Conservation (phyloP, 2,797 vertebrate species). For the Spea hammondii region DNA sequence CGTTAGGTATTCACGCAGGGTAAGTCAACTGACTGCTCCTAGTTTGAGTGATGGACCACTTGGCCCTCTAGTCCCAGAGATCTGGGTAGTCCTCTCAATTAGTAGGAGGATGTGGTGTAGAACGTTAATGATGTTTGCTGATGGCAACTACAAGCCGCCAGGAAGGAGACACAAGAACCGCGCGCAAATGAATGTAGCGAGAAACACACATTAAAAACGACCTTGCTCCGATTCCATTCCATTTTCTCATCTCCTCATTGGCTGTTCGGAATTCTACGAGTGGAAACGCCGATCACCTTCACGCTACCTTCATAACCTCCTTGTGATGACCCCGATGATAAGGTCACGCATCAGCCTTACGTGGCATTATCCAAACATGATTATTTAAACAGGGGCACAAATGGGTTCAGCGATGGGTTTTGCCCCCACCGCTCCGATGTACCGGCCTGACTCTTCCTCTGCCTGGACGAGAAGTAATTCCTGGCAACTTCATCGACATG, state of each 20-base stretch:
- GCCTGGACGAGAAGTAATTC: slow-evolving; percentile 40
- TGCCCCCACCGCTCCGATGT: background rate
- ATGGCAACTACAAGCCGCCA: background rate
- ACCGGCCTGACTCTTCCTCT: slow-evolving; percentile 22
- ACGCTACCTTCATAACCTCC: background rate
- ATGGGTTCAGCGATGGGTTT: slow-evolving; percentile 40
- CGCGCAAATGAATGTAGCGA: background rate
- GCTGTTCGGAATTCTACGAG: background rate
- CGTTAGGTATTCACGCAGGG: too few species aligned
- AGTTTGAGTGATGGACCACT: too few species aligned
- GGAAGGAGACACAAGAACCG: background rate
- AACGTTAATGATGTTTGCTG: too few species aligned
- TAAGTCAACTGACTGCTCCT: too few species aligned
- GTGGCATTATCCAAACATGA: background rate
- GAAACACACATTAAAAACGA: background rate
- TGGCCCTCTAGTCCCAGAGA: too few species aligned
- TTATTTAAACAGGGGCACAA: slow-evolving; percentile 27
- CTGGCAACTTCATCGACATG: slow-evolving; percentile 43
- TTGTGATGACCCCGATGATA: slow-evolving; percentile 1
- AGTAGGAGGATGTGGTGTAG: too few species aligned
- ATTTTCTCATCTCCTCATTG: background rate
- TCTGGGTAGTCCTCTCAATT: too few species aligned
- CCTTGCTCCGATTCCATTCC: background rate
- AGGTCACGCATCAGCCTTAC: background rate
- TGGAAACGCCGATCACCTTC: too few species aligned